Evolutionary conservation across 2,888 invertebrate genomes (phyloP).

Genomic region (Epiblema foenella): DNA sequence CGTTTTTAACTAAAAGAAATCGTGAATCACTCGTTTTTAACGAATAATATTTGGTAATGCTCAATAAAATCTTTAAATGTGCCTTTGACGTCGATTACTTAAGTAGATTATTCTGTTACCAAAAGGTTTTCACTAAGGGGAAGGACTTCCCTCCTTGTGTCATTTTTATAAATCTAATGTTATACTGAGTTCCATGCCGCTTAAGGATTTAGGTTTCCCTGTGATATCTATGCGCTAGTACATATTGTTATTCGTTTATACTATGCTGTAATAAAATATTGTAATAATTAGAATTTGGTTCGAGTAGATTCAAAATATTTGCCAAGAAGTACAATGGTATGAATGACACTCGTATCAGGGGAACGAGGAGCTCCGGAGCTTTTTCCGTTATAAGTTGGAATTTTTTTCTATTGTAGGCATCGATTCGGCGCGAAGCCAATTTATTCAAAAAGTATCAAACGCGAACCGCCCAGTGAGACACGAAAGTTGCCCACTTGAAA

Average conservation of each 20-base stretch:
- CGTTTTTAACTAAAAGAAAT: too few species aligned
- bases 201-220: background rate
- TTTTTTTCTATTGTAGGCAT: conserved; percentile 65
- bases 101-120: too few species aligned
- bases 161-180: too few species aligned
- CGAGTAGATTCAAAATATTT: background rate
- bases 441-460: conserved; percentile 81
- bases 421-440: conserved; percentile 73
- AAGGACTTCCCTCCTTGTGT: too few species aligned
- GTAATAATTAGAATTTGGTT: background rate
- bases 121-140: too few species aligned
- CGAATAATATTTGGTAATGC: background rate
- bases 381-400: conserved; percentile 52
- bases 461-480: conserved; percentile 72
- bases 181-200: too few species aligned
- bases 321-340: conserved; percentile 8
- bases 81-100: too few species aligned
- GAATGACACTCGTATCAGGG: conserved; percentile 33
- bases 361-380: conserved; percentile 14
- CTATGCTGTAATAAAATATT: too few species aligned
- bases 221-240: background rate
- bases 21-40: background rate
- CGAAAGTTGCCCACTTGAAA: conserved; percentile 77
- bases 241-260: background rate
- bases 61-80: background rate